A percentile compares a stretch with the other conserved stretches of the same genome.
Evolutionary conservation across 2,888 invertebrate species (phyloP).

Genomic region (Spodoptera littoralis): DNA sequence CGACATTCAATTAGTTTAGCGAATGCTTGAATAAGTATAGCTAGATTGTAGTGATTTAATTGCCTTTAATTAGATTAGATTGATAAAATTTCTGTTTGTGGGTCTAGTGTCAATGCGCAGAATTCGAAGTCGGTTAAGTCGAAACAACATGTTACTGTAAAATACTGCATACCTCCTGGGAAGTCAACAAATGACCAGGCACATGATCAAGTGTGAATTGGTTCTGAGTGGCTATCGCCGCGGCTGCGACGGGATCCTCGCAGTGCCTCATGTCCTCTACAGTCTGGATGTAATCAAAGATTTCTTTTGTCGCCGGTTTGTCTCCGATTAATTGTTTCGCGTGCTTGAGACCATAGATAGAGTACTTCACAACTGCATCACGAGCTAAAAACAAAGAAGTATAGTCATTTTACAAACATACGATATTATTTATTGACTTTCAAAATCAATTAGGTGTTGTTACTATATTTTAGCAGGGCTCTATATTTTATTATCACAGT

Average conservation of each 20-base stretch:
- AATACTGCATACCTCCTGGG: slow-evolving; percentile 86
- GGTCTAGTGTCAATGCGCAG: not conserved
- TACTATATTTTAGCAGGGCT: too few relatives aligned
- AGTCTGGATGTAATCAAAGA: slow-evolving; percentile 83
- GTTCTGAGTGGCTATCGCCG: slow-evolving; percentile 82
- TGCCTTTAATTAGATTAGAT: not conserved
- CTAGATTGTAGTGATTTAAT: not conserved
- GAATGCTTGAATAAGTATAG: not conserved
- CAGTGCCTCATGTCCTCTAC: slow-evolving; percentile 85
- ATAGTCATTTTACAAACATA: not conserved
- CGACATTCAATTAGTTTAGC: not conserved
- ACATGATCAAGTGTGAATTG: slow-evolving; percentile 91
- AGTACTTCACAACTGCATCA: slow-evolving; percentile 84
- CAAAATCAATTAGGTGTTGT: too few relatives aligned
- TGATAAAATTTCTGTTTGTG: too few relatives aligned
- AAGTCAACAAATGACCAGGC: slow-evolving; percentile 91
- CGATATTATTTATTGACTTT: too few relatives aligned
- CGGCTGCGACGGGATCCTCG: slow-evolving; percentile 86
- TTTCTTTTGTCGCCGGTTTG: slow-evolving; percentile 73
- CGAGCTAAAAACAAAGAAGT: slow-evolving; percentile 66
- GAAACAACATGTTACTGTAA: too few relatives aligned
- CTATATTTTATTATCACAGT: too few relatives aligned
- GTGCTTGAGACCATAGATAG: slow-evolving; percentile 86
- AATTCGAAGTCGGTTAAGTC: too few relatives aligned
- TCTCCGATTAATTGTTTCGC: slow-evolving; percentile 80